Base-by-base conservation (phyloP, 2,888 invertebrate species). In the Hyles lineata region DNA sequence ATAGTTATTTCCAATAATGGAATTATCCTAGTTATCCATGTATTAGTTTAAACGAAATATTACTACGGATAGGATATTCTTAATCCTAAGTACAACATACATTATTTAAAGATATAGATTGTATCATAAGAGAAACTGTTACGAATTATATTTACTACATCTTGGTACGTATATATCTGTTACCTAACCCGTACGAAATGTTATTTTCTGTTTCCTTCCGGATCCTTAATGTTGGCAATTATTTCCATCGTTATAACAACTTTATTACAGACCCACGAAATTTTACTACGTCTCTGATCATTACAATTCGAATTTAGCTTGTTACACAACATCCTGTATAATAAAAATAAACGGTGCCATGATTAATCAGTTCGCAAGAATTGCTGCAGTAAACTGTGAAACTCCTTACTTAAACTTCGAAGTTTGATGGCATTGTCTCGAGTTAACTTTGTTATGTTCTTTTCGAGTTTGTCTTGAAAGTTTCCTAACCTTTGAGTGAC, bases 361-460 rank as follows among this genome's bases (percentile, higher is more conserved):
- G 9, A 72, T 35, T 72, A 63, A 55, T 71, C 29, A 62, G 29
- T 52, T 62, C 25, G 17, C 43, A 17, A 58, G 9, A 59, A 72
- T 67, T 55, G 23, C 32, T 23, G 17, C 23, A 71, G 15, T 52
- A 50, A 62, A 61, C 29, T 63, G 7, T 63, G 21, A 8, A 71
- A 71, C 62, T 71, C 29, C 43, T 32, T 52, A 76, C 43, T 76
- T 76, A 73, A 70, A 76, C 70, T 73, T 23, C 11, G 70, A 73
- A 76, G 70, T 73, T 70, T 76, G 74, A 77, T 78, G 73, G 69
- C 72, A 72, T 77, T 76, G 70, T 69, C 62, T 32, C 69, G 19
- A 73, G 63, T 72, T 43, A 78, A 77, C 73, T 76, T 74, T 70
- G 74, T 72, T 75, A 75, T 58, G 71, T 70, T 62, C 59, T 35